These are phyloP conservation scores for Maconellicoccus hirsutus DNA, from an alignment of 1,140 invertebrate species.

Conservation along the genomic window DNA sequence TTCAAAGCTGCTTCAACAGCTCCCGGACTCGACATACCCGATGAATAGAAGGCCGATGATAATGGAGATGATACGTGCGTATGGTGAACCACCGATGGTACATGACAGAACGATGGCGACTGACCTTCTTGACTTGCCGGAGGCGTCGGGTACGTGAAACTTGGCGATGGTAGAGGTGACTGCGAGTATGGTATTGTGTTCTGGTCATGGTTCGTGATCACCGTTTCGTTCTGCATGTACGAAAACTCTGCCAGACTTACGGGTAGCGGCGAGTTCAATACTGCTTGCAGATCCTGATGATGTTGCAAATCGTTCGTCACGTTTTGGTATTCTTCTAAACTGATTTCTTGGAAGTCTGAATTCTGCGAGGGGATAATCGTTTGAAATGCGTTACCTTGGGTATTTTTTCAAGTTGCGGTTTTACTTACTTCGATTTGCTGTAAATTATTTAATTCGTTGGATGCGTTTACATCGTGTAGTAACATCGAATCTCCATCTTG, in stretches of 20 bases:
- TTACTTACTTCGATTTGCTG: background rate
- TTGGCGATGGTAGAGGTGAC: slow-evolving; percentile 55
- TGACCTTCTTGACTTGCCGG: slow-evolving; percentile 70
- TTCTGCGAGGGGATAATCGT: background rate
- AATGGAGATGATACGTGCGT: slow-evolving; percentile 52
- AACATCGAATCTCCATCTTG: slow-evolving; percentile 7
- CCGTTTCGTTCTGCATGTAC: slow-evolving; percentile 39
- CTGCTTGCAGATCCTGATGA: slow-evolving; percentile 56
- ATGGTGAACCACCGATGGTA: slow-evolving; percentile 32
- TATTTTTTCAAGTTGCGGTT: background rate
- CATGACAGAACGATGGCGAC: slow-evolving; percentile 43
- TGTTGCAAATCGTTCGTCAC: slow-evolving; percentile 39
- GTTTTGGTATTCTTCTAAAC: slow-evolving; percentile 45
- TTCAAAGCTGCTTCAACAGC: slow-evolving; percentile 69
- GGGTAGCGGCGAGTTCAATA: slow-evolving; percentile 59
- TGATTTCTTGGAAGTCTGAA: slow-evolving; percentile 37
- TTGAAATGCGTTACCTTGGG: background rate
- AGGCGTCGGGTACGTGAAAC: slow-evolving; percentile 67
- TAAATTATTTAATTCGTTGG: slow-evolving; percentile 11
- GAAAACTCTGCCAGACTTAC: slow-evolving; percentile 70
- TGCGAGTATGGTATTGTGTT: slow-evolving; percentile 34
- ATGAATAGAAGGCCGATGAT: slow-evolving; percentile 69
- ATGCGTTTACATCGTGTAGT: background rate
- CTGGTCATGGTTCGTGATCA: slow-evolving; percentile 40
- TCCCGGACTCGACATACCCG: slow-evolving; percentile 70